phyloP scores from a whole-genome alignment of 2,113 vertebrate genomes.

The Phyllopteryx taeniolatus region DNA sequence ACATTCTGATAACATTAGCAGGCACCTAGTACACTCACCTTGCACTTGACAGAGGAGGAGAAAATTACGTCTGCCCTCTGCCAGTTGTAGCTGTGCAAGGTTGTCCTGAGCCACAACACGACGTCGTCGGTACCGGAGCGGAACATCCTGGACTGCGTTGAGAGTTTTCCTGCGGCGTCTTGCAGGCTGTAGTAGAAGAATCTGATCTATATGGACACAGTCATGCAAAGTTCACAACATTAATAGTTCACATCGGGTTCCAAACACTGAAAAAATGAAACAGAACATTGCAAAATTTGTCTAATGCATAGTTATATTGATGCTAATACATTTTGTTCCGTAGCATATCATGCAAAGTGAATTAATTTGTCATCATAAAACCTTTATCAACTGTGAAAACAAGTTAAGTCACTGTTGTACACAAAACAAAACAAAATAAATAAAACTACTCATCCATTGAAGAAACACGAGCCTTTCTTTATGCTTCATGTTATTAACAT shows the following conservation, averaged over 20 bases:
- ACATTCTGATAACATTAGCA: neutral
- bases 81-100: constrained; percentile 61
- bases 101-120: constrained; percentile 52
- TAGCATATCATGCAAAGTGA: neutral
- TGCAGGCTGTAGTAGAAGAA: constrained; percentile 67
- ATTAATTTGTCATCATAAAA: neutral
- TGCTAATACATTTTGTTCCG: neutral
- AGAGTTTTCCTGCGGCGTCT: constrained; percentile 35
- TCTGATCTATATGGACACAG: constrained; percentile 48
- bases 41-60: constrained; percentile 55
- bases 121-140: constrained; percentile 38
- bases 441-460: too few species aligned
- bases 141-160: constrained; percentile 43
- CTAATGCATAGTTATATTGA: neutral
- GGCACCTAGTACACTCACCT: constrained; percentile 44
- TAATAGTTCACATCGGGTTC: neutral
- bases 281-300: neutral
- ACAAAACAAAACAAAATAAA: too few species aligned
- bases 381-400: too few species aligned
- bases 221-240: neutral
- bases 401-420: too few species aligned
- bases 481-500: too few species aligned
- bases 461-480: too few species aligned
- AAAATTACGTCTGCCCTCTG: constrained; percentile 64
- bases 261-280: neutral